phyloP scores from a whole-genome alignment of 2,113 vertebrate genomes.

The Columba janthina region DNA sequence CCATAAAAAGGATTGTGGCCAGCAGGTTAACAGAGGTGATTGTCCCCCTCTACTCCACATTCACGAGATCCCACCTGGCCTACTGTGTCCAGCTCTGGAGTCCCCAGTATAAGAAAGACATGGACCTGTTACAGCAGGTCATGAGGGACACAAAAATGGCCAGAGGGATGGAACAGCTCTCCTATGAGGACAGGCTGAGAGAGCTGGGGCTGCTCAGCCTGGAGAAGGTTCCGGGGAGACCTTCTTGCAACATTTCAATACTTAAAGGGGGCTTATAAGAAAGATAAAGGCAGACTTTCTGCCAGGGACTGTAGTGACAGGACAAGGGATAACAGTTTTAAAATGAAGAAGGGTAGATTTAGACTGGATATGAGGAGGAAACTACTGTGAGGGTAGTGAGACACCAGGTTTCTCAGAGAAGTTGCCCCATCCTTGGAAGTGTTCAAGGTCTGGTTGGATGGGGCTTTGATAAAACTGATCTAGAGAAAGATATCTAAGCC shows the following conservation, averaged over 20 bases:
- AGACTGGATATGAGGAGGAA: not conserved
- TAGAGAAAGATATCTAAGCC: not conserved
- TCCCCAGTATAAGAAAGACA: not conserved
- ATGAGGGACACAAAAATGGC: not conserved
- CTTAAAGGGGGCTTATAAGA: not conserved
- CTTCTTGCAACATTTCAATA: not conserved
- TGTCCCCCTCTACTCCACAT: not conserved
- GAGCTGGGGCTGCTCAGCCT: not conserved
- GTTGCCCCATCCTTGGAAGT: not conserved
- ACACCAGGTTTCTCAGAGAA: not conserved
- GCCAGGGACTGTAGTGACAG: not conserved
- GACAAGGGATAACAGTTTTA: not conserved
- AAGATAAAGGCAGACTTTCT: not conserved
- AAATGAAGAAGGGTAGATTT: not conserved
- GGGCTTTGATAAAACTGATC: not conserved
- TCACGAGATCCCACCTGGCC: not conserved
- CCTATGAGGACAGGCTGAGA: not conserved
- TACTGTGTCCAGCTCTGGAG: not conserved
- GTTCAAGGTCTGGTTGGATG: not conserved
- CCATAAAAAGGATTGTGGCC: not conserved
- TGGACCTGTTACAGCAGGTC: not conserved
- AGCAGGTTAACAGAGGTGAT: rapidly evolving
- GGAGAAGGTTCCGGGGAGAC: not conserved
- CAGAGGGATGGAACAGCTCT: not conserved
- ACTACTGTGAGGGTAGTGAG: rapidly evolving